phyloP scores from a whole-genome alignment of 1,140 invertebrate genomes.

The Musca domestica region DNA sequence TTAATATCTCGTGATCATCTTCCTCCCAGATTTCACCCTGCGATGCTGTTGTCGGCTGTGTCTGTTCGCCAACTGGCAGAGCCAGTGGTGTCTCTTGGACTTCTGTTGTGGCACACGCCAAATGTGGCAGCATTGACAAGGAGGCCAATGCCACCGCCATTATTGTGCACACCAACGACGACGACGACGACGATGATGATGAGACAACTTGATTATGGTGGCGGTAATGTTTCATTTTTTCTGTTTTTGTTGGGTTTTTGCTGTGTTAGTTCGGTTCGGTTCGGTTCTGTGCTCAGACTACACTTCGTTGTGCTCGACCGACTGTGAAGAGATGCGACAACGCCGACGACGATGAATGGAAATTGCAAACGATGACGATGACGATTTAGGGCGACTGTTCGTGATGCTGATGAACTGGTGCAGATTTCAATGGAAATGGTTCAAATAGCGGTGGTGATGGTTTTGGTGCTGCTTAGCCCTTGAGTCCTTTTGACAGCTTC shows the following conservation, averaged over 20 bases:
- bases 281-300: too few species aligned
- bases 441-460: too few species aligned
- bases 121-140: constrained; percentile 35
- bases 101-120: constrained; percentile 45
- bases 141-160: constrained; percentile 24
- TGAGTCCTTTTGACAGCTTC: too few species aligned
- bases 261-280: not conserved
- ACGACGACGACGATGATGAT: constrained; percentile 6
- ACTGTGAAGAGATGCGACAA: not conserved
- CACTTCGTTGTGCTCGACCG: not conserved
- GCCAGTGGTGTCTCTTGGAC: constrained; percentile 49
- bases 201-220: constrained; percentile 1
- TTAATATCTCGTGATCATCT: constrained; percentile 71
- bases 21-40: constrained; percentile 66
- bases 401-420: not conserved
- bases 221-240: constrained; percentile 12
- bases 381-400: too few species aligned
- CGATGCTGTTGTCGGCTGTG: constrained; percentile 45
- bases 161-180: constrained; percentile 19
- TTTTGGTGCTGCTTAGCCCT: too few species aligned
- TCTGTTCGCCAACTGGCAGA: constrained; percentile 47
- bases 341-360: not conserved
- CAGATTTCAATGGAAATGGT: too few species aligned
- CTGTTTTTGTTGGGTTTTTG: not conserved
- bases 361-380: not conserved